A percentile compares a stretch with the other conserved stretches of the same genome.
Conservation (phyloP, 37 sponge, comb jelly and placozoan genomes). For the Aphrocallistes beatrix region DNA sequence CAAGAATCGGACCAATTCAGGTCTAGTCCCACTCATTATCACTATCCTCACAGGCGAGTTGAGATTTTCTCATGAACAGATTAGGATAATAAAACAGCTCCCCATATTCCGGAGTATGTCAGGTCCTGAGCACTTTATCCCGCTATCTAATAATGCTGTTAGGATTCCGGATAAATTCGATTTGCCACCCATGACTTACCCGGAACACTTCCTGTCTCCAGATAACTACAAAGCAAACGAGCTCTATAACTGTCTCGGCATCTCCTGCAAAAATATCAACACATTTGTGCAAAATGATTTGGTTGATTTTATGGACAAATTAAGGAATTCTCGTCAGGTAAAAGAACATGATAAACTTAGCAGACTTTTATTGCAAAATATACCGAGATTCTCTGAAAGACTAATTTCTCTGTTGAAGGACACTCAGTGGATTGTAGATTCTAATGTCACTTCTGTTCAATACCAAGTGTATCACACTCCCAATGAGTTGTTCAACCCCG, state of each 20-base stretch:
- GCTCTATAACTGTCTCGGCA: not conserved
- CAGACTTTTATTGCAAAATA: not conserved
- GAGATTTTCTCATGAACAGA: not conserved
- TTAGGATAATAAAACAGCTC: not conserved
- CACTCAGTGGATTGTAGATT: not conserved
- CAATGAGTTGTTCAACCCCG: not conserved
- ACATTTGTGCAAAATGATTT: not conserved
- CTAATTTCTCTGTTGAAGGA: not conserved
- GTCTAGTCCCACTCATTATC: not conserved
- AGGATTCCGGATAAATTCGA: not conserved
- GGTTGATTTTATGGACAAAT: not conserved
- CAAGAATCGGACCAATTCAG: not conserved
- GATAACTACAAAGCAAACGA: not conserved
- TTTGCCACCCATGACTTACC: not conserved
- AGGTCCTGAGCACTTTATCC: not conserved
- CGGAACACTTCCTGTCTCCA: not conserved
- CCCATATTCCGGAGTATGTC: not conserved
- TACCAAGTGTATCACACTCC: not conserved
- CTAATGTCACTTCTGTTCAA: not conserved
- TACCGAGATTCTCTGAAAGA: not conserved
- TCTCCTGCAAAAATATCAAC: not conserved
- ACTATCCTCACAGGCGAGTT: not conserved
- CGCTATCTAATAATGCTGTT: not conserved
- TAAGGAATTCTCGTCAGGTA: not conserved
- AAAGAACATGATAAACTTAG: not conserved